These are phyloP conservation scores for Octopus sinensis DNA, from an alignment of 1,140 invertebrate genomes.

Conservation along the genomic window DNA sequence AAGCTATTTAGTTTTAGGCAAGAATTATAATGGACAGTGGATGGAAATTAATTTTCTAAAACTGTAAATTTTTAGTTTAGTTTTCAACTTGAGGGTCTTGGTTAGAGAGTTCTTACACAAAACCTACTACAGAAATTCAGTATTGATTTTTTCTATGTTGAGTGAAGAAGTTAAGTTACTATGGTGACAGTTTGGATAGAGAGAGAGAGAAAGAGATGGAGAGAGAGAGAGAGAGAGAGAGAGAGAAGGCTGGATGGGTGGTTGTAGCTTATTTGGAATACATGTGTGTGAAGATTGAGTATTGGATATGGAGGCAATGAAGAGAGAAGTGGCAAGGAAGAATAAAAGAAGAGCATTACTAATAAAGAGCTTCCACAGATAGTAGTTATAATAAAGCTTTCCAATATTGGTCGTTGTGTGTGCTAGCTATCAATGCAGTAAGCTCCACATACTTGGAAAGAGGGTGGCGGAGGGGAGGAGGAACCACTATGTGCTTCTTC, in stretches of 20 bases:
- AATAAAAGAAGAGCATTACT: background rate
- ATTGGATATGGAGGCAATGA: background rate
- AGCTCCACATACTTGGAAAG: too few relatives aligned
- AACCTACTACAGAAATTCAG: background rate
- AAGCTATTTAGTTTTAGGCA: too few relatives aligned
- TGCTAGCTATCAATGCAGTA: too few relatives aligned
- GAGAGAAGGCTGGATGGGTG: background rate
- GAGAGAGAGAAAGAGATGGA: background rate
- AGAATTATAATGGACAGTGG: too few relatives aligned
- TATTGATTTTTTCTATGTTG: slow-evolving; percentile 14
- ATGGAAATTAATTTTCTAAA: too few relatives aligned
- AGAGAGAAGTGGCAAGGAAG: background rate
- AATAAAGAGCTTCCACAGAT: background rate
- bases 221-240: background rate
- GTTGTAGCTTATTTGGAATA: background rate
- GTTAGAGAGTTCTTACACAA: background rate
- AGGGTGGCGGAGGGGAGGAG: too few relatives aligned
- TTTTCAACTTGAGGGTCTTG: too few relatives aligned
- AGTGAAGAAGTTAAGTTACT: slow-evolving; percentile 11
- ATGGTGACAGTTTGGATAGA: slow-evolving; percentile 11
- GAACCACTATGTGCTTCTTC: too few relatives aligned
- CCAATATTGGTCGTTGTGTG: background rate
- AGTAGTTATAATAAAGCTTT: background rate
- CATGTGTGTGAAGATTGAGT: background rate
- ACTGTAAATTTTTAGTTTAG: too few relatives aligned